phyloP scores from a whole-genome alignment of 1,140 invertebrate species.

The Bombus pascuorum region DNA sequence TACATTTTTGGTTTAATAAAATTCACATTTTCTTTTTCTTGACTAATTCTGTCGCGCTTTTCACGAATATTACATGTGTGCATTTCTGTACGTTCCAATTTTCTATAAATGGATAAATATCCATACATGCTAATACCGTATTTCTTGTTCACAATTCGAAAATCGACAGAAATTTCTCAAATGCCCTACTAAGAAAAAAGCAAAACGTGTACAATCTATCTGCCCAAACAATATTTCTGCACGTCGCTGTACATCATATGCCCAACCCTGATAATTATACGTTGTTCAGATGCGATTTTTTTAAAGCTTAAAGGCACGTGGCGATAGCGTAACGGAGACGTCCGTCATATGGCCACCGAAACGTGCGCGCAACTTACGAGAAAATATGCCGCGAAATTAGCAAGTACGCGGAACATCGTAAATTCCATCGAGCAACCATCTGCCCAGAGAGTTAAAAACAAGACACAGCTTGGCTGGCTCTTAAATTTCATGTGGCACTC shows the following conservation, averaged over 20 bases:
- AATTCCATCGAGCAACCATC: slow-evolving; percentile 55
- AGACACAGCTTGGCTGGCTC: slow-evolving; percentile 53
- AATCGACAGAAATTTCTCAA: too few relatives aligned
- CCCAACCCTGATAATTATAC: slow-evolving; percentile 21
- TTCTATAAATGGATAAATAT: too few relatives aligned
- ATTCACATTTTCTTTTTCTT: too few relatives aligned
- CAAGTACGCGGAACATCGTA: slow-evolving; percentile 22
- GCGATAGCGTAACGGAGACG: slow-evolving; percentile 9
- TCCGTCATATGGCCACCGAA: slow-evolving; percentile 55
- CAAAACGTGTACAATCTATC: background rate
- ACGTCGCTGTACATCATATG: background rate
- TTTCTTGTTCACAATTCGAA: too few relatives aligned
- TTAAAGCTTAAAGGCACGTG: slow-evolving; percentile 52
- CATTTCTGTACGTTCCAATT: too few relatives aligned
- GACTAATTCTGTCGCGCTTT: too few relatives aligned
- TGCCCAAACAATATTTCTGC: background rate
- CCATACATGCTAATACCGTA: too few relatives aligned
- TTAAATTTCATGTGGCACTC: slow-evolving; percentile 53
- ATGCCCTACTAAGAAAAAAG: too few relatives aligned
- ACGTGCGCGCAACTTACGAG: background rate
- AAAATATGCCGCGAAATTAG: slow-evolving; percentile 37
- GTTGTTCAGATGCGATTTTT: slow-evolving; percentile 13
- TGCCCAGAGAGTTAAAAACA: slow-evolving; percentile 28
- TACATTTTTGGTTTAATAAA: too few relatives aligned
- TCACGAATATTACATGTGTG: too few relatives aligned